A percentile compares a stretch with the other conserved stretches of the same genome.
Evolutionary conservation across 2,888 invertebrate genomes (phyloP).

Genomic region (Drosophila percnosoma): DNA sequence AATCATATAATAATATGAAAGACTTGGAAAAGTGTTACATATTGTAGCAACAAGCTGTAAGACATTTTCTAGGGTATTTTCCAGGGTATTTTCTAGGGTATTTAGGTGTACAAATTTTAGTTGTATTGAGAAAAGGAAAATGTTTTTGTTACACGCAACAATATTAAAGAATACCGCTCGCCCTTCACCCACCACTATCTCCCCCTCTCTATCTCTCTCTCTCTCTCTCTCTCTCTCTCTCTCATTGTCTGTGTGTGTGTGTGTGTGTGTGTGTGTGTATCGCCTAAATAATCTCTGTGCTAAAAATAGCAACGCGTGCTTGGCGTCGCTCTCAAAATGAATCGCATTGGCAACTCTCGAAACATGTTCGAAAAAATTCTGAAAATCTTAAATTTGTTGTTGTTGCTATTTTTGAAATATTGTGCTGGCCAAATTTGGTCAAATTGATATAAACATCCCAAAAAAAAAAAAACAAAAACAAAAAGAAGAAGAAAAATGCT

Average conservation of each 20-base stretch:
- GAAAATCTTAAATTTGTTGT: constrained; percentile 22
- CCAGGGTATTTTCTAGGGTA: background rate
- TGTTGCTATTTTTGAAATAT: constrained; percentile 48
- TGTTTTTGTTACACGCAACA: constrained; percentile 22
- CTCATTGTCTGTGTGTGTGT: constrained; percentile 13
- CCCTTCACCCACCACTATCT: background rate
- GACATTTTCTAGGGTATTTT: background rate
- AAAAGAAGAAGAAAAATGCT: background rate
- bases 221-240: background rate
- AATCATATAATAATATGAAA: background rate
- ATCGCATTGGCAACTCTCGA: constrained; percentile 24
- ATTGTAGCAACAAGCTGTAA: background rate
- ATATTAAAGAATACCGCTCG: constrained; percentile 14
- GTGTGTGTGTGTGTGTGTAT: constrained; percentile 31
- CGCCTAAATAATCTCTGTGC: constrained; percentile 70
- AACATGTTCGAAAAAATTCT: constrained; percentile 45
- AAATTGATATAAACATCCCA: constrained; percentile 70
- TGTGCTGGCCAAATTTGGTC: constrained; percentile 74
- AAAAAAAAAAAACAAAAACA: constrained; percentile 17
- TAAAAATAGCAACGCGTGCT: constrained; percentile 80
- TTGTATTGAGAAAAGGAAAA: constrained; percentile 13
- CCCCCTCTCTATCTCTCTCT: background rate
- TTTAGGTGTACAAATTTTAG: background rate
- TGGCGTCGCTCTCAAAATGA: constrained; percentile 31
- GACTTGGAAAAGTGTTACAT: background rate